Evolutionary conservation across 2,797 vertebrate species (phyloP).

Genomic region (Pseudochirops cupreus): DNA sequence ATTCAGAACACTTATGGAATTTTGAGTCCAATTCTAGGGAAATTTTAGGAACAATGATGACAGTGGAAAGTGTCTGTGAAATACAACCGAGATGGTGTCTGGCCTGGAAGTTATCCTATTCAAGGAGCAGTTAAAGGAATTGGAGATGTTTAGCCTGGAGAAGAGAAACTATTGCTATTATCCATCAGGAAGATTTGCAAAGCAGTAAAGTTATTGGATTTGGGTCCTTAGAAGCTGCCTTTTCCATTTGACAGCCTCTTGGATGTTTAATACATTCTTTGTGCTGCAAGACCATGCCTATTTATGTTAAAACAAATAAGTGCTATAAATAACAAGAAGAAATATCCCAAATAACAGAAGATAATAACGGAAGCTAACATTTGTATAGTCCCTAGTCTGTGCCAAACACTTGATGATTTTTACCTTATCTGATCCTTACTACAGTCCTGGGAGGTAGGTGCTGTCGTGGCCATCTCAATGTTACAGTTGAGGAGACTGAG

Average conservation of each 20-base stretch:
- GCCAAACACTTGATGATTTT: neutral
- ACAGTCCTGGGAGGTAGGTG: neutral
- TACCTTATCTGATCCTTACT: neutral
- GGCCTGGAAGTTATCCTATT: neutral
- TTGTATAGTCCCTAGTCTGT: neutral
- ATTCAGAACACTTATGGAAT: neutral
- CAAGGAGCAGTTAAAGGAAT: neutral
- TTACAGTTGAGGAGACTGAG: neutral
- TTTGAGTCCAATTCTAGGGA: neutral
- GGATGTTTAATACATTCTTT: slow-evolving; percentile 58
- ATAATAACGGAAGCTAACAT: slow-evolving; percentile 18
- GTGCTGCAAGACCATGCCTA: slow-evolving; percentile 50
- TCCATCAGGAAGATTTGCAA: neutral
- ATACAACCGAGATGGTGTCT: neutral
- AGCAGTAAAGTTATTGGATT: neutral
- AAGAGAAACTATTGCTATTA: neutral
- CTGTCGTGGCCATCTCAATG: neutral
- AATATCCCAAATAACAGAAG: slow-evolving; percentile 50
- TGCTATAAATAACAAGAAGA: slow-evolving; percentile 25
- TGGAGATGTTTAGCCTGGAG: neutral
- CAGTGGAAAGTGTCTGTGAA: neutral
- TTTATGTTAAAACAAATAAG: slow-evolving; percentile 66
- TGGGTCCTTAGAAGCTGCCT: neutral
- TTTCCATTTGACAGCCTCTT: slow-evolving; percentile 59
- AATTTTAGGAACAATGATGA: neutral